Evolutionary conservation across 2,888 invertebrate genomes (phyloP).

Genomic region (Alcis repandata): DNA sequence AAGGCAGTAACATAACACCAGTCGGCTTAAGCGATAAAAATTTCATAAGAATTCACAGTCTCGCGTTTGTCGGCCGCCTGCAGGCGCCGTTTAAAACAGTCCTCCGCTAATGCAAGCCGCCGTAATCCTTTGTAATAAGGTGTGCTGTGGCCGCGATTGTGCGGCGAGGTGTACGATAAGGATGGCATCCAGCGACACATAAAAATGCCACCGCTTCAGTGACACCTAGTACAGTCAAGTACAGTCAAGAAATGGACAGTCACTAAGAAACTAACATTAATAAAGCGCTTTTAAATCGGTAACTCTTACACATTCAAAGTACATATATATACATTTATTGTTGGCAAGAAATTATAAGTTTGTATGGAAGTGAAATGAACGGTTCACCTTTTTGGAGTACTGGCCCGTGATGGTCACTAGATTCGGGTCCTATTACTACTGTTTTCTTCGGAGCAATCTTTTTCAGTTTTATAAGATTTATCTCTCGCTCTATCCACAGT

Average conservation of each 20-base stretch:
- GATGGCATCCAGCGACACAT: slow-evolving; percentile 37
- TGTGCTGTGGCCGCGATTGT: slow-evolving; percentile 12
- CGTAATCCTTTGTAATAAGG: slow-evolving; percentile 29
- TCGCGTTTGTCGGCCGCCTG: slow-evolving; percentile 31
- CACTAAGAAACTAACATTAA: neutral
- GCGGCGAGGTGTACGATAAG: slow-evolving; percentile 40
- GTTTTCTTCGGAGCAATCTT: too few species aligned
- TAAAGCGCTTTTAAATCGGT: too few species aligned
- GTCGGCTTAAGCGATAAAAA: slow-evolving; percentile 32
- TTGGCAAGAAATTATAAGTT: too few species aligned
- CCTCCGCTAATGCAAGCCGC: slow-evolving; percentile 4
- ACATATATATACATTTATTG: too few species aligned
- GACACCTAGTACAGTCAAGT: slow-evolving; percentile 34
- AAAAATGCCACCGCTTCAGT: slow-evolving; percentile 44
- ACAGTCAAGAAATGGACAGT: neutral
- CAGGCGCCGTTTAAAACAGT: slow-evolving; percentile 30
- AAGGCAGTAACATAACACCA: slow-evolving; percentile 22
- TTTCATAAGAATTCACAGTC: slow-evolving; percentile 29
- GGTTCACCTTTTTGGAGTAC: too few species aligned
- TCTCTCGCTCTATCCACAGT: too few species aligned
- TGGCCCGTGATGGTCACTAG: too few species aligned
- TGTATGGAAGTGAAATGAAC: too few species aligned
- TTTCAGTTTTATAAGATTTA: too few species aligned
- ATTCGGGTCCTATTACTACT: too few species aligned
- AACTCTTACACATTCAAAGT: too few species aligned